Conservation (phyloP, 1,140 invertebrate genomes). For the Drosophila bifasciata region DNA sequence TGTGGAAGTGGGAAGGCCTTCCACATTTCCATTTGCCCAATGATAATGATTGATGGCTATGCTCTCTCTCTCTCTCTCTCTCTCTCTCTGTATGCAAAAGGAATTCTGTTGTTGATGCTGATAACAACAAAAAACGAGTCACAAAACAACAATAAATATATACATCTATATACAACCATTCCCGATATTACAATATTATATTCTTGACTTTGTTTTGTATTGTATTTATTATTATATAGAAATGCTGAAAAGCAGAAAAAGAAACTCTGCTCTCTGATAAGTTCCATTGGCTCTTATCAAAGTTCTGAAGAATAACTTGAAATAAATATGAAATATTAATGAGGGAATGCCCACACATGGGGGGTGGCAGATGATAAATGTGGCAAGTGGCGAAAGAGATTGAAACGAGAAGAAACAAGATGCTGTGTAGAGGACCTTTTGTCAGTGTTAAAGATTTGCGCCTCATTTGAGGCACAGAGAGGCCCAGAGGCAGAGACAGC, state of each 20-base stretch:
- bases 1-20: conserved; percentile 3
- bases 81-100: conserved; percentile 9
- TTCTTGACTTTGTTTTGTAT: conserved; percentile 40
- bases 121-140: conserved; percentile 47
- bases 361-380: conserved; percentile 41
- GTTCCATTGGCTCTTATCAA: conserved; percentile 32
- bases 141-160: conserved; percentile 29
- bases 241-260: conserved; percentile 26
- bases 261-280: conserved; percentile 37
- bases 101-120: conserved; percentile 23
- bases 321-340: conserved; percentile 60
- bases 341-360: conserved; percentile 10
- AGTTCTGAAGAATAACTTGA: conserved; percentile 37
- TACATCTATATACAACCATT: not conserved
- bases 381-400: conserved; percentile 1
- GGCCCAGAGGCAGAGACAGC: not conserved
- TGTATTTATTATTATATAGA: conserved; percentile 10
- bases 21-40: conserved; percentile 1
- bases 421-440: not conserved
- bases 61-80: too few species aligned
- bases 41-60: conserved; percentile 64
- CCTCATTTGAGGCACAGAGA: conserved; percentile 28
- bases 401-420: not conserved
- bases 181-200: conserved; percentile 18
- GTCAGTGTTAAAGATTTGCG: conserved; percentile 37